Conservation (phyloP, 2,888 invertebrate species). For the Onthophagus sagittarius region DNA sequence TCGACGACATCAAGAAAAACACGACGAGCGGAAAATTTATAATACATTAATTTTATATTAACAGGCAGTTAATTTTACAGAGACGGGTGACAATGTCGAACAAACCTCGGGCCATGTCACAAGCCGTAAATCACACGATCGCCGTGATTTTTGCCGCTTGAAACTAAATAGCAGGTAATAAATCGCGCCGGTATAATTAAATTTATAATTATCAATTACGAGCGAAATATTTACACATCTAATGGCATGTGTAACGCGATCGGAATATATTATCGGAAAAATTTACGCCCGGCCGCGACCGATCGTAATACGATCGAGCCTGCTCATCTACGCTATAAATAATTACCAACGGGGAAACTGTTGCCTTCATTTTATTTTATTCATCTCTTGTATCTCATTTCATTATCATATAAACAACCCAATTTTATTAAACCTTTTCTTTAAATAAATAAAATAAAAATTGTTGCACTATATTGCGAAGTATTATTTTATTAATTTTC, state of each 20-base stretch:
- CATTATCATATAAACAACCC: not conserved
- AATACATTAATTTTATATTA: not conserved
- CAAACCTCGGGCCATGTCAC: slow-evolving; percentile 1
- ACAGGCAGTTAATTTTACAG: not conserved
- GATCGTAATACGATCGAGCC: not conserved
- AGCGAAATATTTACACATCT: slow-evolving; percentile 24
- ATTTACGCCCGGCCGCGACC: not conserved
- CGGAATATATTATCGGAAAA: slow-evolving; percentile 22
- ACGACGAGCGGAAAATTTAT: not conserved
- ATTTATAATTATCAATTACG: slow-evolving; percentile 25
- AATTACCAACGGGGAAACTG: not conserved
- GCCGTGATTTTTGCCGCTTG: not conserved
- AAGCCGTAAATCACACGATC: slow-evolving; percentile 2
- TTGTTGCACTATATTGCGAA: no score
- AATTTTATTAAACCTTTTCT: no score
- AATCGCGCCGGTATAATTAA: slow-evolving; percentile 21
- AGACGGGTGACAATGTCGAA: not conserved
- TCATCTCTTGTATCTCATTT: not conserved
- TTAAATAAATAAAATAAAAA: no score
- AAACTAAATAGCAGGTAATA: slow-evolving; percentile 21
- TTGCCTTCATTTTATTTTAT: not conserved
- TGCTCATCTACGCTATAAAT: slow-evolving; percentile 3
- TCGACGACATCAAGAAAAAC: not conserved
- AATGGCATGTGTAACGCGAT: slow-evolving; percentile 21
- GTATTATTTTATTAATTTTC: no score